Conservation (phyloP, 2,113 vertebrate species). For the Triplophysa tibetana region DNA sequence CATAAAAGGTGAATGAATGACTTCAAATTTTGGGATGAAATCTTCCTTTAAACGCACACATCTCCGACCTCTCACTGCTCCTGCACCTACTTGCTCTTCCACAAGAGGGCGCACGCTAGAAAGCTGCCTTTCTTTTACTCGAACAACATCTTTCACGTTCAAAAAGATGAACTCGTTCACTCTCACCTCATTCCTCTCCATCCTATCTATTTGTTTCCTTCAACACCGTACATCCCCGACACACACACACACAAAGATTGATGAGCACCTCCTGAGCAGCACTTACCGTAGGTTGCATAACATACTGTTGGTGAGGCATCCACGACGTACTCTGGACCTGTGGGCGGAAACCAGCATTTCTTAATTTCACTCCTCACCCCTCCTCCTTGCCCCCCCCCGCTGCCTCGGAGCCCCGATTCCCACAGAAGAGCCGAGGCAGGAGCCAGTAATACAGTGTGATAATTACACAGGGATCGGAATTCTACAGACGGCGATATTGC, state of each 20-base stretch:
- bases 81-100: not conserved
- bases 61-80: not conserved
- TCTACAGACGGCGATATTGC: constrained; percentile 68
- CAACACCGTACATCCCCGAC: not conserved
- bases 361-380: constrained; percentile 45
- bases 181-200: constrained; percentile 28
- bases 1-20: not conserved
- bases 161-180: constrained; percentile 21
- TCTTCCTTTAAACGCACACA: not conserved
- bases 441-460: constrained; percentile 49
- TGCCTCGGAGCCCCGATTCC: constrained; percentile 31
- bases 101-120: constrained; percentile 38
- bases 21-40: no score
- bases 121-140: not conserved
- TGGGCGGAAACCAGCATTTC: constrained; percentile 50
- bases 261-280: constrained; percentile 55
- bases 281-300: constrained; percentile 99
- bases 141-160: not conserved
- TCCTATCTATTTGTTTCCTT: constrained; percentile 11
- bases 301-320: constrained; percentile 99
- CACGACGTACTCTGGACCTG: constrained; percentile 99
- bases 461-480: constrained; percentile 62
- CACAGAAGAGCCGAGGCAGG: constrained; percentile 51
- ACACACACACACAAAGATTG: constrained; percentile 40
- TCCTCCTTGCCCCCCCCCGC: constrained; percentile 13